A percentile compares a stretch with the other conserved stretches of the same genome.
These are phyloP conservation scores for Diphyllodes magnificus DNA, from an alignment of 2,113 vertebrate genomes.

Conservation along the genomic window DNA sequence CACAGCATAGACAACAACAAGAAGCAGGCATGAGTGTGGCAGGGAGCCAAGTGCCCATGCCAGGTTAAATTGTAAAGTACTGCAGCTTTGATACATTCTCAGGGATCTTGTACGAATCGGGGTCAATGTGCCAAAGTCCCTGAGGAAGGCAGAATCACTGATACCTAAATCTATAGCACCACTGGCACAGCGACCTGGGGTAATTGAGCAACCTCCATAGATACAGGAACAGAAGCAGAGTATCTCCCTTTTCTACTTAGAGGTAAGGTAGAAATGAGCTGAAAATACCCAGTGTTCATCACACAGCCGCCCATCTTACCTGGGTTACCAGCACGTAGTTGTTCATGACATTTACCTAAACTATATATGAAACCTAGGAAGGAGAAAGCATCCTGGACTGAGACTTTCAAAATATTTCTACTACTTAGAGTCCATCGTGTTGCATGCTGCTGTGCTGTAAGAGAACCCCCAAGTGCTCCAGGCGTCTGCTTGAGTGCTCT, in stretches of 20 bases:
- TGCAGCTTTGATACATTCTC: constrained; percentile 65
- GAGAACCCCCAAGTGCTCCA: constrained; percentile 43
- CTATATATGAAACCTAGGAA: neutral
- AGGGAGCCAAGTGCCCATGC: neutral
- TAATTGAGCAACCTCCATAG: constrained; percentile 38
- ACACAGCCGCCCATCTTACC: neutral
- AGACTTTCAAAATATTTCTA: neutral
- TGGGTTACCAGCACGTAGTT: neutral
- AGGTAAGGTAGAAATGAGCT: constrained; percentile 31
- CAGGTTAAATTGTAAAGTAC: neutral
- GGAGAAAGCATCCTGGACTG: neutral
- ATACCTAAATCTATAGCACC: constrained; percentile 16
- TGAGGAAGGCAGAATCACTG: constrained; percentile 60
- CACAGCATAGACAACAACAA: constrained; percentile 76
- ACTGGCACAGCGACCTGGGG: constrained; percentile 34
- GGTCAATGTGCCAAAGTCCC: constrained; percentile 63
- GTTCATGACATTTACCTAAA: constrained; percentile 27
- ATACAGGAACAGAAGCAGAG: constrained; percentile 26
- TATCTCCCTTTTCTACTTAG: constrained; percentile 52
- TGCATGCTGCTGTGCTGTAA: constrained; percentile 64
- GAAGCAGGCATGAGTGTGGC: constrained; percentile 74
- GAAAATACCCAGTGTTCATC: constrained; percentile 39
- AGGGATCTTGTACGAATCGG: constrained; percentile 67
- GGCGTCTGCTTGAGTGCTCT: constrained; percentile 12
- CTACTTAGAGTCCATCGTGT: constrained; percentile 12